Base-by-base conservation (phyloP, 2,113 vertebrate species). In the Tragelaphus strepsiceros region DNA sequence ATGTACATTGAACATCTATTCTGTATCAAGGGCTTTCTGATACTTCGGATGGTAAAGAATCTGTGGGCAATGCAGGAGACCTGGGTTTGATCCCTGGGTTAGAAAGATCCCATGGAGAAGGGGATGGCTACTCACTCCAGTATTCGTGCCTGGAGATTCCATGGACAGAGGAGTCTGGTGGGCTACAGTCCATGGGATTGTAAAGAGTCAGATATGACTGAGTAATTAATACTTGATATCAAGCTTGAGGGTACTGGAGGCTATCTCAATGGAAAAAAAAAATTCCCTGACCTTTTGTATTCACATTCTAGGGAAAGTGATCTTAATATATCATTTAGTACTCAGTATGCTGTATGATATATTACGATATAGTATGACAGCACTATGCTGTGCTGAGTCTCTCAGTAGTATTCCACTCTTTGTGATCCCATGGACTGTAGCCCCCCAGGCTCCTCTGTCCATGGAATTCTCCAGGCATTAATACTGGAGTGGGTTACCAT, bases 21-120 rank as follows among this genome's bases (percentile, higher is more conserved):
- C 35, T 71, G 67, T 39, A 71, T 71, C n/a, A 39, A 6, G 2
- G 19, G n/a, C 5, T 39, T 71, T n/a, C n/a, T 39, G 19, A 71
- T 39, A 71, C 1, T 10, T 22, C 2, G 0, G 67, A 39, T 71
- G 19, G 19, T 39, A 71, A 71, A 71, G 67, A 71, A 71, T 71
- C n/a, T 39, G 19, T 0, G 5, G 21, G n/a, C 10, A 22, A 39
- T 39, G n/a, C 19, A 22, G n/a, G 19, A 71, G 64, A 22, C n/a
- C 7, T 16, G 30, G 62, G 62, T 62, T 62, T 62, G 61, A 71
- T 71, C n/a, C 19, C 19, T 39, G 67, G n/a, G n/a, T 71, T 39
- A 12, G n/a, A n/a, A 71, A 39, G n/a, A 71, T 22, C 9, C 19
- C 67, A 21, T 6, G n/a, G 67, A 71, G n/a, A 39, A 39, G 67